Percentiles rank a stretch among this genome's conserved stretches.
These are phyloP conservation scores for Sepioteuthis lessoniana DNA, from an alignment of 2,888 invertebrate species.

Conservation along the genomic window DNA sequence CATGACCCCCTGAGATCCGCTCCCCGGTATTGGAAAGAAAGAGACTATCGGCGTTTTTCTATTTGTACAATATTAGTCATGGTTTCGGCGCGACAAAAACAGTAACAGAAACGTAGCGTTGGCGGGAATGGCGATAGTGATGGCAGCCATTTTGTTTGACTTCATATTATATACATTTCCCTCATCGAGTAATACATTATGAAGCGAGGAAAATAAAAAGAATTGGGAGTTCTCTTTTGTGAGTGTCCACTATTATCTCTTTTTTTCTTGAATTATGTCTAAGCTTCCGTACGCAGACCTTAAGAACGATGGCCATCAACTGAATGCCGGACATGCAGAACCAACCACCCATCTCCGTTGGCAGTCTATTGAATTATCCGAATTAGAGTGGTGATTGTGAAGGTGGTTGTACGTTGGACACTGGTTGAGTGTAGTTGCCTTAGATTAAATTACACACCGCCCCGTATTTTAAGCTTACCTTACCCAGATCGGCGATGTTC, in stretches of 20 bases:
- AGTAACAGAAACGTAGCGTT: neutral
- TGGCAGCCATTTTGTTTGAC: neutral
- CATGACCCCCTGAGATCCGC: neutral
- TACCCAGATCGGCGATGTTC: neutral
- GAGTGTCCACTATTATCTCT: neutral
- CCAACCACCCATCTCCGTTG: neutral
- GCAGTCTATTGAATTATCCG: neutral
- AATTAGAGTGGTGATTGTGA: neutral
- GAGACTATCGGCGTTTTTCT: neutral
- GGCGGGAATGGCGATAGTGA: neutral
- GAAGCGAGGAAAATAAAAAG: neutral
- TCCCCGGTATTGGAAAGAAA: neutral
- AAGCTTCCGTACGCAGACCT: neutral
- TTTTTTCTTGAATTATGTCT: conserved; percentile 33
- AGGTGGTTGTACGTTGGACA: neutral
- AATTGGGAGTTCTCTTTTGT: neutral
- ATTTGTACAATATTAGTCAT: neutral
- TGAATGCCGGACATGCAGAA: neutral
- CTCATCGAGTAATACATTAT: neutral
- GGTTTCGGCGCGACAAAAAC: neutral
- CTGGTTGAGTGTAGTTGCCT: neutral
- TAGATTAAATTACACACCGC: neutral
- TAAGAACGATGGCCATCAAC: neutral
- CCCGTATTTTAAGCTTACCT: neutral
- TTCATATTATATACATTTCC: neutral